phyloP scores from a whole-genome alignment of 2,113 vertebrate species.

The Brachyhypopomus occidentalis region DNA sequence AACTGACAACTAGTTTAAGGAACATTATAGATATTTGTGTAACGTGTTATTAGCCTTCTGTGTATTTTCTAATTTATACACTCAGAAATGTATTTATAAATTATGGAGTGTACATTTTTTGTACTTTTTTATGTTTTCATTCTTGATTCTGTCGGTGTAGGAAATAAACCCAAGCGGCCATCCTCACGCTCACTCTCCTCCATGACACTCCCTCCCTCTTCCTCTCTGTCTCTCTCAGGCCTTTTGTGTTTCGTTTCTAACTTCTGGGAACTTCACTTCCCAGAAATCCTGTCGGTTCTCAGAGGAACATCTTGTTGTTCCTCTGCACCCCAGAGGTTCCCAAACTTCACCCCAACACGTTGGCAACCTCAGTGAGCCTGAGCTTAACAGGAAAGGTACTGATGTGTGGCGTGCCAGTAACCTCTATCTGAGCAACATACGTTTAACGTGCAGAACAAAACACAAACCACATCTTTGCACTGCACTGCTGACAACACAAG shows the following conservation, averaged over 20 bases:
- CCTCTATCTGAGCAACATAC: too few relatives aligned
- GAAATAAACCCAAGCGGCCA: constrained; percentile 32
- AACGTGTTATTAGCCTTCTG: constrained; percentile 67
- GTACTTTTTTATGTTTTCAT: constrained; percentile 80
- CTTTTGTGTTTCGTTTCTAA: background rate
- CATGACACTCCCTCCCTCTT: background rate
- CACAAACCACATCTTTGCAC: too few relatives aligned
- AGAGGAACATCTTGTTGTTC: background rate
- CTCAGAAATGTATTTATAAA: constrained; percentile 91
- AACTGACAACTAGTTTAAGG: constrained; percentile 63
- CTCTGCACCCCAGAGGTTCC: background rate
- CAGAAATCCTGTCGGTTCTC: background rate
- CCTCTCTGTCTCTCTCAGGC: background rate
- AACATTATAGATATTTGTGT: constrained; percentile 58
- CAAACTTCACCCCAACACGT: background rate
- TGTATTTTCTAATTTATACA: constrained; percentile 82
- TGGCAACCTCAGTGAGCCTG: background rate
- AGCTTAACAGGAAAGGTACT: background rate
- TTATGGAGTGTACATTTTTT: constrained; percentile 81
- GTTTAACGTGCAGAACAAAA: too few relatives aligned
- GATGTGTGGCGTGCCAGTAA: background rate
- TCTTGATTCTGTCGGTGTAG: constrained; percentile 63
- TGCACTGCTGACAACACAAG: too few relatives aligned
- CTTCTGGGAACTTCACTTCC: too few relatives aligned
- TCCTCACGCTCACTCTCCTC: background rate